A percentile compares a stretch with the other conserved stretches of the same genome.
Conservation (phyloP, 1,140 invertebrate species). For the Zaprionus camerounensis region DNA sequence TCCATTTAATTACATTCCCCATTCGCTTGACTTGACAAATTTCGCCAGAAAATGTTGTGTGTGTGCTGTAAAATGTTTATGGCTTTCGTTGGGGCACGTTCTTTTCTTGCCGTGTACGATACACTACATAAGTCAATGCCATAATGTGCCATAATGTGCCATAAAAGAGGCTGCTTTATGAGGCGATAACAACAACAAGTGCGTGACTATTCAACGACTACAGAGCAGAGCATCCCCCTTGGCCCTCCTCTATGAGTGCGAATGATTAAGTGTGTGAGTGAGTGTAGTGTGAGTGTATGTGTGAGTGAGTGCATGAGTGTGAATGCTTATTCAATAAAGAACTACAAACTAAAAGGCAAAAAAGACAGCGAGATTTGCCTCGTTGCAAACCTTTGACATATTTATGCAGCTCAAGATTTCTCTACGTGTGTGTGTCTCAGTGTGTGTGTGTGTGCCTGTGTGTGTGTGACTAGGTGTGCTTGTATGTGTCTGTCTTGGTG, state of each 20-base stretch:
- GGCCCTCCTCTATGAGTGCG: background rate
- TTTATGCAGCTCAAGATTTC: slow-evolving; percentile 47
- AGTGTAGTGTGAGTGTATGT: slow-evolving; percentile 10
- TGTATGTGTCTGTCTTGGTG: slow-evolving; percentile 37
- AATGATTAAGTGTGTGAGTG: slow-evolving; percentile 24
- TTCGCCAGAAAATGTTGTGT: background rate
- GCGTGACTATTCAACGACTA: slow-evolving; percentile 43
- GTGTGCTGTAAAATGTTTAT: background rate
- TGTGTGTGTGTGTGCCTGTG: slow-evolving; percentile 12
- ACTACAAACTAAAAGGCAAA: slow-evolving; percentile 48
- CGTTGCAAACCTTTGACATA: slow-evolving; percentile 74
- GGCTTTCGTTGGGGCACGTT: slow-evolving; percentile 11
- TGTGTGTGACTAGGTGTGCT: slow-evolving; percentile 45
- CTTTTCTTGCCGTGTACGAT: slow-evolving; percentile 34
- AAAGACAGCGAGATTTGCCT: slow-evolving; percentile 37
- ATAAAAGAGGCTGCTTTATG: slow-evolving; percentile 29
- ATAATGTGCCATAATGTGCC: slow-evolving; percentile 43
- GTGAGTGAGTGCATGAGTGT: slow-evolving; percentile 29
- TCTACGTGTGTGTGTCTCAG: background rate
- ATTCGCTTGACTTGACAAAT: slow-evolving; percentile 7
- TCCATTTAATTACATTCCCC: background rate
- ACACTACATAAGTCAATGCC: slow-evolving; percentile 32
- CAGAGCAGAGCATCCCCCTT: background rate
- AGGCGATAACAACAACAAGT: slow-evolving; percentile 44
- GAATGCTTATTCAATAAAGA: slow-evolving; percentile 64